Evolutionary conservation across 2,113 vertebrate species (phyloP).

Genomic region (Dicrurus megarhynchus): DNA sequence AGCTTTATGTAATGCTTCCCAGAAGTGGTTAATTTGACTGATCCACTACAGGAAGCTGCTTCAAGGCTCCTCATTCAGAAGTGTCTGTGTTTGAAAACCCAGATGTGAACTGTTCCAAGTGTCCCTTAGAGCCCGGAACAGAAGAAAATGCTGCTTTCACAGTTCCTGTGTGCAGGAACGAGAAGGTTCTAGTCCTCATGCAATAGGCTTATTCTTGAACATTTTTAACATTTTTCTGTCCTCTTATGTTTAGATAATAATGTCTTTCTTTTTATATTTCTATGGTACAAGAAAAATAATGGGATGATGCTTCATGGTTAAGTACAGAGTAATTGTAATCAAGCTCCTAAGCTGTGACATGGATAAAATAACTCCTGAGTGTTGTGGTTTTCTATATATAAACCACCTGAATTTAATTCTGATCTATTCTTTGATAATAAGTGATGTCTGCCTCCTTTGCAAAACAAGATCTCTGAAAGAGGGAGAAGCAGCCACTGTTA

Average conservation of each 20-base stretch:
- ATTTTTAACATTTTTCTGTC: background rate
- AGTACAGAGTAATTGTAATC: background rate
- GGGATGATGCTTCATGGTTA: background rate
- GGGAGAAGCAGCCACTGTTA: background rate
- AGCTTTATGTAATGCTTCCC: background rate
- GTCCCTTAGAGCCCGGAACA: background rate
- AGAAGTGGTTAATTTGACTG: background rate
- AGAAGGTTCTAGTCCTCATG: background rate
- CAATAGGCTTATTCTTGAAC: background rate
- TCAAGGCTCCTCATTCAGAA: background rate
- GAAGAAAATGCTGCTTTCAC: background rate
- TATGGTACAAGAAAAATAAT: background rate
- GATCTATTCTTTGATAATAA: slow-evolving; percentile 1
- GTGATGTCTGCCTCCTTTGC: background rate
- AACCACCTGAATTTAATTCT: background rate
- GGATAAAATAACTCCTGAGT: background rate
- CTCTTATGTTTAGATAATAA: background rate
- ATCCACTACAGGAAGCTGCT: background rate
- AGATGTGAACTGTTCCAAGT: background rate
- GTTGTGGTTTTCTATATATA: background rate
- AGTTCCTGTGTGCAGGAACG: background rate
- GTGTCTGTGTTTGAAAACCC: background rate
- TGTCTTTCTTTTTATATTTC: background rate
- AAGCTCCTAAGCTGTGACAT: background rate
- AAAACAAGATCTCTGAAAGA: background rate